Evolutionary conservation across 2,113 vertebrate genomes (phyloP).

Genomic region (Neofelis nebulosa): DNA sequence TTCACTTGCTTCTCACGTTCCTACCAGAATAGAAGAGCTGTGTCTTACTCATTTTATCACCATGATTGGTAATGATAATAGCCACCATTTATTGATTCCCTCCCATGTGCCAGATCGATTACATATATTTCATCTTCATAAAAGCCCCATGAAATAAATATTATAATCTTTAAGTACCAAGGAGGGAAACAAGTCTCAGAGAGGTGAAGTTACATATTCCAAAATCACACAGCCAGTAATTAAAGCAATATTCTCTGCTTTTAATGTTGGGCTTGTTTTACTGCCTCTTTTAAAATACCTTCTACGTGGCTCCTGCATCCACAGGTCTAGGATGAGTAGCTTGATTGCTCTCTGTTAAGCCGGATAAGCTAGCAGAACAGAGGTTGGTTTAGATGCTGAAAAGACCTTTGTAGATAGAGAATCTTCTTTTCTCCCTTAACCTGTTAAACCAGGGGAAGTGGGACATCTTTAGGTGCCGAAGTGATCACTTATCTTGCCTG

Average conservation of each 20-base stretch:
- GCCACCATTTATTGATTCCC: conserved; percentile 17
- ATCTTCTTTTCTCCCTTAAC: conserved; percentile 46
- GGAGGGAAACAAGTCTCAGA: conserved; percentile 15
- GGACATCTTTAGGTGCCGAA: neutral
- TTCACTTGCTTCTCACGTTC: neutral
- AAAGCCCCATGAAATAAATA: conserved; percentile 40
- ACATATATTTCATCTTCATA: conserved; percentile 61
- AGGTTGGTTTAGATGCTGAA: neutral
- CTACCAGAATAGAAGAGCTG: neutral
- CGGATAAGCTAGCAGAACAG: conserved; percentile 5
- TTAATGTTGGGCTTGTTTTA: neutral
- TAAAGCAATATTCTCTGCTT: neutral
- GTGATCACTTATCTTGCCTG: conserved; percentile 54
- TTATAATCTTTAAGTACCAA: conserved; percentile 39
- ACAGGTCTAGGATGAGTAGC: neutral
- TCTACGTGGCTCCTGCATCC: neutral
- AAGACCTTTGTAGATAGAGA: conserved; percentile 37
- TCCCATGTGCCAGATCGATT: conserved; percentile 34
- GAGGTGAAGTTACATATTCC: neutral
- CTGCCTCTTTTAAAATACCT: neutral
- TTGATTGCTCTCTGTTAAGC: neutral
- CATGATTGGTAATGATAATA: conserved; percentile 38
- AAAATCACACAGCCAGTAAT: neutral
- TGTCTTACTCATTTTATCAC: conserved; percentile 53
- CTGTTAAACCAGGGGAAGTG: neutral